Percentiles rank a stretch among this genome's conserved stretches.
These are phyloP conservation scores for Drosophila niveifrons DNA, from an alignment of 2,888 invertebrate genomes.

Conservation along the genomic window DNA sequence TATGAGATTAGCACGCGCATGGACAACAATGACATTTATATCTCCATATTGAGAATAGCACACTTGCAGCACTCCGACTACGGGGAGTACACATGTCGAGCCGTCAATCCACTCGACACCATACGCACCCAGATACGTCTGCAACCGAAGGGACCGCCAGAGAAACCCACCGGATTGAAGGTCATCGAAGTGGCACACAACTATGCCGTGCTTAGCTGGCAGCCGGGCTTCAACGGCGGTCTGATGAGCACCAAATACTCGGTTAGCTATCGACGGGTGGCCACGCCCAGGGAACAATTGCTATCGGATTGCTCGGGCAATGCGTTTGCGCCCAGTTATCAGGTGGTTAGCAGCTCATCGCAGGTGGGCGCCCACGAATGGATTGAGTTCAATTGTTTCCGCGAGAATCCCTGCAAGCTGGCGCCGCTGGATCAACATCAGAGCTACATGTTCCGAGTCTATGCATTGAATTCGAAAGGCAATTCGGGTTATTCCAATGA, in stretches of 20 bases:
- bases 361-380: conserved; percentile 87
- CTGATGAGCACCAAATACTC: conserved; percentile 93
- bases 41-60: conserved; percentile 90
- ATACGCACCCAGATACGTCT: conserved; percentile 91
- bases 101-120: conserved; percentile 93
- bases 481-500: conserved; percentile 95
- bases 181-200: conserved; percentile 92
- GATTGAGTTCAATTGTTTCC: conserved; percentile 94
- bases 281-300: conserved; percentile 87
- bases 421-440: conserved; percentile 94
- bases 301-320: conserved; percentile 87
- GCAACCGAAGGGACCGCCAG: conserved; percentile 95
- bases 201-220: conserved; percentile 93
- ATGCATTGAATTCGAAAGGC: conserved; percentile 94
- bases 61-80: conserved; percentile 93
- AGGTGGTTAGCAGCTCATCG: conserved; percentile 47
- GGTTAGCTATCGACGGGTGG: conserved; percentile 91
- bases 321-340: conserved; percentile 46
- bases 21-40: conserved; percentile 94
- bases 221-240: conserved; percentile 96
- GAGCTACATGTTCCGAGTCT: conserved; percentile 94
- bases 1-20: conserved; percentile 93
- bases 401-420: conserved; percentile 95
- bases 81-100: conserved; percentile 95
- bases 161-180: conserved; percentile 90